Conservation (phyloP, 2,113 vertebrate species). For the Pseudorhombus dupliciocellatus region DNA sequence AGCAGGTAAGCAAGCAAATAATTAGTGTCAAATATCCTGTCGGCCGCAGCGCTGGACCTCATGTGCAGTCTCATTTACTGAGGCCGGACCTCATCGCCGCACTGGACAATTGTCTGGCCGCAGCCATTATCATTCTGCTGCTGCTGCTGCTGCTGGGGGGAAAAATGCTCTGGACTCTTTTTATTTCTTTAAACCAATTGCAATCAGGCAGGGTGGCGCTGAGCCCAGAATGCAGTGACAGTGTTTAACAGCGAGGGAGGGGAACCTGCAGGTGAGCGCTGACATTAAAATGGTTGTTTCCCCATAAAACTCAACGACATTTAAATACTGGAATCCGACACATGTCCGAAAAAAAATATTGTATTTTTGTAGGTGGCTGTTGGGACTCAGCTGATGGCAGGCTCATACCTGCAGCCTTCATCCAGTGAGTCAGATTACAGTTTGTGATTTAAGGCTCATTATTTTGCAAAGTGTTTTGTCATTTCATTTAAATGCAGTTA, state of each 20-base stretch:
- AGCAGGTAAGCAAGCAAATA: conserved; percentile 47
- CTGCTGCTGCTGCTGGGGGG: background rate
- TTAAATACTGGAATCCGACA: too few relatives aligned
- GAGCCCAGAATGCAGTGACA: background rate
- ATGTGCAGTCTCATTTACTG: conserved; percentile 1
- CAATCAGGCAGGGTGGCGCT: background rate
- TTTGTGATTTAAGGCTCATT: too few relatives aligned
- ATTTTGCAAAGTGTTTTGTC: too few relatives aligned
- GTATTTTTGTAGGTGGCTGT: too few relatives aligned
- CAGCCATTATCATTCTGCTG: background rate
- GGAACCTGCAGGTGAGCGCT: background rate
- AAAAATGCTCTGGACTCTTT: background rate
- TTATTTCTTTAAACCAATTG: background rate
- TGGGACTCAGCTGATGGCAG: too few relatives aligned
- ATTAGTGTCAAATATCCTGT: conserved; percentile 44
- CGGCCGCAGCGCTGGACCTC: conserved; percentile 6
- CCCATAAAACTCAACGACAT: too few relatives aligned
- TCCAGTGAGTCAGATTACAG: too few relatives aligned
- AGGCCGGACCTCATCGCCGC: background rate
- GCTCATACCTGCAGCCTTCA: too few relatives aligned
- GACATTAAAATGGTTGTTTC: background rate
- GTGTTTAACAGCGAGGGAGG: background rate
- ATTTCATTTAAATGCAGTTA: too few relatives aligned
- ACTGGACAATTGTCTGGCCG: background rate
- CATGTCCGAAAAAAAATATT: too few relatives aligned